These are phyloP conservation scores for Marmota flaviventris DNA, from an alignment of 2,113 vertebrate species.

Conservation along the genomic window DNA sequence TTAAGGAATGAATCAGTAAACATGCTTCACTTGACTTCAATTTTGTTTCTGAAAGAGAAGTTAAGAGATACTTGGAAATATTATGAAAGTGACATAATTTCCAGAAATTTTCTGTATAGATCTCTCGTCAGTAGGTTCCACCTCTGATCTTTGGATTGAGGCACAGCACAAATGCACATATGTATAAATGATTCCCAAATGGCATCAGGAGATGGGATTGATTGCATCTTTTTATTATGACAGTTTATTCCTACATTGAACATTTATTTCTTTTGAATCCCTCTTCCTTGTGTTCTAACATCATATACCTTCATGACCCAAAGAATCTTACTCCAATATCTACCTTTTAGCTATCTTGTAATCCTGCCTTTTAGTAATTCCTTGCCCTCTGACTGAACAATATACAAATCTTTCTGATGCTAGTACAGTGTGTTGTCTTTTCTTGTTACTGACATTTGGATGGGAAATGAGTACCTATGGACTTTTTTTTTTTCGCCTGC, in stretches of 20 bases:
- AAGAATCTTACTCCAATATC: neutral
- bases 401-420: neutral
- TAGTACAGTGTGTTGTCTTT: neutral
- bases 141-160: neutral
- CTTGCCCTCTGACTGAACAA: neutral
- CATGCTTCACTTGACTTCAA: neutral
- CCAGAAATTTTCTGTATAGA: neutral
- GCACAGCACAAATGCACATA: neutral
- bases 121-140: neutral
- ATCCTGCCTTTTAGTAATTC: neutral
- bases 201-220: neutral
- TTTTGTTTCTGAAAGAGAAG: conserved; percentile 23
- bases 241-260: neutral
- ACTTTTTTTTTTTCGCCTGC: neutral
- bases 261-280: neutral
- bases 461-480: neutral
- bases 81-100: neutral
- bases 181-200: neutral
- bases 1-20: neutral
- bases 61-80: neutral
- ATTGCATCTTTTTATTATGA: neutral
- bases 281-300: neutral
- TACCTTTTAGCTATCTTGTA: neutral
- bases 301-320: neutral
- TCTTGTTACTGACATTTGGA: too few relatives aligned